Evolutionary conservation across 2,888 invertebrate species (phyloP).

Genomic region (Drosophila cracens): DNA sequence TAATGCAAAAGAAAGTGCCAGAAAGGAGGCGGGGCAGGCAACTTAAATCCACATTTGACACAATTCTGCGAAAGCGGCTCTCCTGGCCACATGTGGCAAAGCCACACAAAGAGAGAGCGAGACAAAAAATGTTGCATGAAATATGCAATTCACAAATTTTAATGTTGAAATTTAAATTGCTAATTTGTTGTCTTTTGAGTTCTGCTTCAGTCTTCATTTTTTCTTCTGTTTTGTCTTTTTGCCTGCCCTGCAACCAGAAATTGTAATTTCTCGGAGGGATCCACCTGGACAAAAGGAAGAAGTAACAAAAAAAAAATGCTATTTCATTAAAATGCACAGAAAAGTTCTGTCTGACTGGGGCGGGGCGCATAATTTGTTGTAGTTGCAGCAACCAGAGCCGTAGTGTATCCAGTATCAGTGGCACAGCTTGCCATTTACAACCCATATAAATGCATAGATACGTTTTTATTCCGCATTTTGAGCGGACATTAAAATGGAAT

Average conservation of each 20-base stretch:
- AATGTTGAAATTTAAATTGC: constrained; percentile 50
- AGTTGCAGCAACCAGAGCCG: background rate
- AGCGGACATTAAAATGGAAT: constrained; percentile 51
- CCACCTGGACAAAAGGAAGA: constrained; percentile 29
- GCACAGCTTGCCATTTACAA: constrained; percentile 21
- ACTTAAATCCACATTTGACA: constrained; percentile 43
- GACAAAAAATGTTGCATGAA: background rate
- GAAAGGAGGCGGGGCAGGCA: constrained; percentile 46
- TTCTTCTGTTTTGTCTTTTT: constrained; percentile 12
- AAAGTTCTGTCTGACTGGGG: constrained; percentile 30
- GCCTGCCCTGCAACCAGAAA: constrained; percentile 27
- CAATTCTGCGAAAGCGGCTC: constrained; percentile 42
- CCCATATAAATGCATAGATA: constrained; percentile 54
- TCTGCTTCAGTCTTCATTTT: constrained; percentile 11
- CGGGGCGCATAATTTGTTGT: constrained; percentile 54
- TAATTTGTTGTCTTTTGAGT: constrained; percentile 41
- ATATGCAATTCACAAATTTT: background rate
- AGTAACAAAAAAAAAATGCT: background rate
- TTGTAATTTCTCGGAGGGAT: constrained; percentile 33
- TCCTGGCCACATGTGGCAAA: constrained; percentile 24
- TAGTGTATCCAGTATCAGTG: constrained; percentile 7
- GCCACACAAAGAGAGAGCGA: background rate
- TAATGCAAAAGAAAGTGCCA: constrained; percentile 65
- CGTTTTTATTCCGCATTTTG: constrained; percentile 30
- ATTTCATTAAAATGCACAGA: constrained; percentile 52